Evolutionary conservation across 2,888 invertebrate genomes (phyloP).

Genomic region (Diloba caeruleocephala): DNA sequence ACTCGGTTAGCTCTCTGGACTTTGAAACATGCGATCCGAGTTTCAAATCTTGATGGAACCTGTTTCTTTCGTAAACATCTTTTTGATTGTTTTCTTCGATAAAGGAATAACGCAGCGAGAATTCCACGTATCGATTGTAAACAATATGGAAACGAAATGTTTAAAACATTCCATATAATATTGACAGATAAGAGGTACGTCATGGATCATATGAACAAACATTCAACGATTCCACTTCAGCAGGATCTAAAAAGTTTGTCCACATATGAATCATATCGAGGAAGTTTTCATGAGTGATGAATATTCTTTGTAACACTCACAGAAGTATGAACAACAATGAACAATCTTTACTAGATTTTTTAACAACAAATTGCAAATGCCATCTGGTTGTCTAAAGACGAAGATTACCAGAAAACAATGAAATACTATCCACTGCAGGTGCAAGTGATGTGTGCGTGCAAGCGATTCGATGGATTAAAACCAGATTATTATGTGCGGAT

Average conservation of each 20-base stretch:
- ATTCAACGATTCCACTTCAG: no score
- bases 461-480: not conserved
- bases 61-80: slow-evolving; percentile 50
- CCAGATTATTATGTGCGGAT: not conserved
- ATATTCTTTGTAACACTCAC: no score
- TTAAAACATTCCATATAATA: slow-evolving; percentile 8
- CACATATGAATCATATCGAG: no score
- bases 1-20: slow-evolving; percentile 95
- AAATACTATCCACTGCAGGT: not conserved
- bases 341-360: not conserved
- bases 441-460: not conserved
- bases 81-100: slow-evolving; percentile 17
- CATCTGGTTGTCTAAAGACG: not conserved
- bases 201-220: slow-evolving; percentile 9
- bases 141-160: slow-evolving; percentile 8
- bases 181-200: not conserved
- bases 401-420: slow-evolving; percentile 4
- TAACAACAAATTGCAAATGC: not conserved
- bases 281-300: no score
- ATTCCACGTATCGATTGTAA: slow-evolving; percentile 10
- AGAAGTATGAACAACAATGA: no score
- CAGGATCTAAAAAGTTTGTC: no score
- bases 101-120: slow-evolving; percentile 1
- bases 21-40: slow-evolving; percentile 95
- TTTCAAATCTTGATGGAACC: slow-evolving; percentile 95